Evolutionary conservation across 1,140 invertebrate genomes (phyloP).

Genomic region (Phortica variegata): DNA sequence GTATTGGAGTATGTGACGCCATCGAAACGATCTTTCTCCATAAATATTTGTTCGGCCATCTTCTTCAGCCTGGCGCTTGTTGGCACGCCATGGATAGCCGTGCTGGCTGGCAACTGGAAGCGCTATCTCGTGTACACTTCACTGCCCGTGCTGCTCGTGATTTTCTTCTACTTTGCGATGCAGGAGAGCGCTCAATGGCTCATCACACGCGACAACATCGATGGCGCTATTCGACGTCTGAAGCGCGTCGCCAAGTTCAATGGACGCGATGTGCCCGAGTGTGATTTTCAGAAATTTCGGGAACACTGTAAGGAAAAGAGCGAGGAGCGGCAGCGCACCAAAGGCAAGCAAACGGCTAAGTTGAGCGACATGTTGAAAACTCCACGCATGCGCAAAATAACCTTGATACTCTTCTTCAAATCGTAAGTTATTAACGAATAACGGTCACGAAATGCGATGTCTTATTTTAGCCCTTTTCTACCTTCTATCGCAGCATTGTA

Average conservation of each 20-base stretch:
- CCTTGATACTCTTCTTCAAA: constrained; percentile 60
- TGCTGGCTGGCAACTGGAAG: constrained; percentile 59
- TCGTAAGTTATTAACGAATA: constrained; percentile 61
- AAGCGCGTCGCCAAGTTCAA: constrained; percentile 62
- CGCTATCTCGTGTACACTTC: constrained; percentile 59
- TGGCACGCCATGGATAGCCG: constrained; percentile 61
- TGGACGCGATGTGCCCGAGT: constrained; percentile 53
- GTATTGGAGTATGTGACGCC: constrained; percentile 64
- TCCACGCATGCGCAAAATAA: constrained; percentile 59
- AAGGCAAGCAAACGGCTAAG: constrained; percentile 32
- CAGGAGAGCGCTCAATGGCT: constrained; percentile 67
- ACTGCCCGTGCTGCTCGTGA: constrained; percentile 57
- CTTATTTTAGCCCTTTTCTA: background rate
- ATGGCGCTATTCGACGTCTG: constrained; percentile 60
- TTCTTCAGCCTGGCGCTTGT: constrained; percentile 62
- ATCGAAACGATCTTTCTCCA: constrained; percentile 59
- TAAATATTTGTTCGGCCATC: constrained; percentile 62
- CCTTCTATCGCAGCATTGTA: constrained; percentile 57
- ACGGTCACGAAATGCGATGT: background rate
- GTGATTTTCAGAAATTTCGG: constrained; percentile 56
- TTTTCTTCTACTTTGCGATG: constrained; percentile 59
- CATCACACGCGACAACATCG: constrained; percentile 60
- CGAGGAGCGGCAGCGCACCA: constrained; percentile 34
- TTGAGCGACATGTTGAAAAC: constrained; percentile 60
- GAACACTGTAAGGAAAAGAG: constrained; percentile 38